Evolutionary conservation across 2,113 vertebrate genomes (phyloP), one percentile per base, ranked within the genome.

Genomic region (Etheostoma spectabile): DNA sequence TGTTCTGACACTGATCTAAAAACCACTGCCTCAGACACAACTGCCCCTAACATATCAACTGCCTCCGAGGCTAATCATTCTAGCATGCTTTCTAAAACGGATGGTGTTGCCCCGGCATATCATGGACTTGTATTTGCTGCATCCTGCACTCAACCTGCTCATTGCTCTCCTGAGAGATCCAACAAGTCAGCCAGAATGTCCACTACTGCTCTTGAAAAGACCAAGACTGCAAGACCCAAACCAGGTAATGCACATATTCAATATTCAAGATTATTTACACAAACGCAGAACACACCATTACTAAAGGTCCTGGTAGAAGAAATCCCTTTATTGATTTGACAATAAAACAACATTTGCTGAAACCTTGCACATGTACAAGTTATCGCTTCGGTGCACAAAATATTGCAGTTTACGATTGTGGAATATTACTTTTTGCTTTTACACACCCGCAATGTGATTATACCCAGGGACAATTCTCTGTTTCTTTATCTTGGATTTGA

Each of bases 21-120:
- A 79, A 53, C 11, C 85, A 80, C 90, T 82, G 85, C 62, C 77
- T 89, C 84, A 42, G 59, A 77, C 27, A 46, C 16, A 46, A 69
- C 80, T 86, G 79, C 69, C 77, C 59, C 48, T 3, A 70, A 38
- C 27, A 5, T 27, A 68, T 46, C 63, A 52, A 49, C 80, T 81
- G 33, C 62, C 74, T 35, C 69, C 1, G 51, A 68, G 51, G 55
- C 53, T 6, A 27, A 73, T 46, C 38, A 49, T 63, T 74, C n/a
- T 5, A 49, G 60, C 59, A 64, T 7, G 33, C 57, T 49, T 24
- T 80, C 52, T 61, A 59, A 69, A 67, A 68, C 51, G 1, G 18
- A 83, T 74, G 74, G 72, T 79, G 84, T 74, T 77, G 27, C 65
- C 42, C 46, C 53, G 27, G 33, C 30, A 49, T 6, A 11, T 59